Base-by-base conservation (phyloP, 2,888 invertebrate species). In the Polydrusus tereticollis region DNA sequence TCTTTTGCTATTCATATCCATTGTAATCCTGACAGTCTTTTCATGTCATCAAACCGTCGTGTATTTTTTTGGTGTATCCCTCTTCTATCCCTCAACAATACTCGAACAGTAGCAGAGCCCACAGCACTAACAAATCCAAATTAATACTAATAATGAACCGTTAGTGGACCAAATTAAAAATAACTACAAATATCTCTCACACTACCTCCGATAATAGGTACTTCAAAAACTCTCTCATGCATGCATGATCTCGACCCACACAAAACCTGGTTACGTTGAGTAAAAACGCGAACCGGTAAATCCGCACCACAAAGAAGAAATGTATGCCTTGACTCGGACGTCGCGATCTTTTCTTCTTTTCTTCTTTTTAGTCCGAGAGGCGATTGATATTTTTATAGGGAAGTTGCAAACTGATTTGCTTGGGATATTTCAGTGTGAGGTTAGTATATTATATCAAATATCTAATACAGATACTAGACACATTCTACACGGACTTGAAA, bases 241-340 rank as follows among this genome's bases (percentile, higher is more conserved):
- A 64, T 64, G 52, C 63, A 64, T 52, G 52, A 64, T 52, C 52
- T 64, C 63, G 63, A 52, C 63, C 63, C 33, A 64, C 63, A 64
- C 63, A 64, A 52, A 64, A 64, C 63, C 63, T 64, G 63, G 63
- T 64, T 52, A 64, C 36, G 63, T 23, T 64, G 12, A 14, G 63
- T 64, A 64, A 64, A 64, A 64, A 64, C 20, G 20, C 10, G 36
- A 63, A 63, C 63, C 63, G 63, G 63, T 64, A 64, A 64, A 64
- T 64, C 63, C 52, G 38, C 63, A 52, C 63, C 63, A 64, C 63
- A 64, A 64, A 64, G 63, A 64, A 64, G 63, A 64, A 47, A 52
- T 64, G 36, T 64, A 23, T 64, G 63, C 52, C 63, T 64, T 52
- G 50, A 38, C 63, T 52, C n/a, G 41, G 36, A 20, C 47, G 47